These are phyloP conservation scores for Halocaridina rubra DNA, from an alignment of 2,888 invertebrate species.

Conservation along the genomic window DNA sequence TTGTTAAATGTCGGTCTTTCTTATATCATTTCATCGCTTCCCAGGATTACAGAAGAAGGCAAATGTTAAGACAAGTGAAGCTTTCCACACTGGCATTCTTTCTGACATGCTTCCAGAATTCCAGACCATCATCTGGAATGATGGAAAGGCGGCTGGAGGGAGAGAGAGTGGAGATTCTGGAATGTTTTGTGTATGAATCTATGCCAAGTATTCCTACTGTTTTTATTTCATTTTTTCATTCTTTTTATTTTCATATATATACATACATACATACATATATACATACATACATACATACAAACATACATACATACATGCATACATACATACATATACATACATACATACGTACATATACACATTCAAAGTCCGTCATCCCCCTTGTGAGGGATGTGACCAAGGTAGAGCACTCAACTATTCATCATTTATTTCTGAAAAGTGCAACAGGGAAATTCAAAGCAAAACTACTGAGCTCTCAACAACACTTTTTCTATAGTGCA, in stretches of 20 bases:
- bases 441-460: too few relatives aligned
- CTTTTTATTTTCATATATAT: background rate
- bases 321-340: background rate
- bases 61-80: too few relatives aligned
- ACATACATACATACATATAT: background rate
- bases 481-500: background rate
- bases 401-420: background rate
- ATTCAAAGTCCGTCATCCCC: background rate
- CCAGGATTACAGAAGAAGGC: too few relatives aligned
- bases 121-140: background rate
- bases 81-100: background rate
- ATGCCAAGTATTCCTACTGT: background rate
- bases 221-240: background rate
- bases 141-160: too few relatives aligned
- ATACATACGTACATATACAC: background rate
- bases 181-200: too few relatives aligned
- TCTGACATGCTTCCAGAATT: background rate
- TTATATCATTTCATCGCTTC: too few relatives aligned
- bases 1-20: too few relatives aligned
- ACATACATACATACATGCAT: background rate
- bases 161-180: too few relatives aligned
- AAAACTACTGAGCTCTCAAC: too few relatives aligned
- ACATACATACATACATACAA: background rate
- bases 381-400: background rate
- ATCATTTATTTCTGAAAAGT: background rate